Evolutionary conservation across 2,113 vertebrate species (phyloP), one percentile per base, ranked within the genome.

Genomic region (Pimephales promelas): DNA sequence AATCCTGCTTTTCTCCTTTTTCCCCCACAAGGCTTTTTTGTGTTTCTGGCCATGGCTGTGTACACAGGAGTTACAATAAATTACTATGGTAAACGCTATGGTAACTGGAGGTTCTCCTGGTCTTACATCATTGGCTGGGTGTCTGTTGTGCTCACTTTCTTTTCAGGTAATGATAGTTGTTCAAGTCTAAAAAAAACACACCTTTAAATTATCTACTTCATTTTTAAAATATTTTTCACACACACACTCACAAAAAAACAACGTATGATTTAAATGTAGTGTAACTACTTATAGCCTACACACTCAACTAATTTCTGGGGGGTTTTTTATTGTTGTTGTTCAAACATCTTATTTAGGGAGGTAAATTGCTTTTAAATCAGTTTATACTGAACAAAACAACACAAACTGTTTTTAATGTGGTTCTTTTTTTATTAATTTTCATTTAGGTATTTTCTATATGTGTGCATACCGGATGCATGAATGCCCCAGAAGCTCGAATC

Each of bases 401-500:
- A 66, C 43, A 28, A 64, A 22, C 10, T n/a, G 40, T 66, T 66
- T 82, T 34, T 83, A 56, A 47, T 4, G 36, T 78, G 26, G 31
- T 14, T 47, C 3, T 1, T 31, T 59, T 22, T 74, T 64, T n/a
- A n/a, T n/a, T n/a, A n/a, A 56, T 22, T 49, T 81, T 80, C 68
- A 78, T 86, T 2, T 61, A 94, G 93, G 92, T 84, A 89, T 94
- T 31, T 93, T 94, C 90, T 94, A 92, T 88, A 88, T 93, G 88
- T 94, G 92, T 87, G 93, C 93, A 86, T 93, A 93, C 57, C 87
- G 93, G 85, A 94, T 93, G 93, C 91, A 93, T 22, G 90, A 93
- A 86, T 92, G 92, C 86, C 92, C 92, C 77, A 88, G 92, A 88
- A 90, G 61, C 64, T 31, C 87, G 22, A 89, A 83, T 86, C 79